Conservation (phyloP, 2,888 invertebrate species). For the Celastrina argiolus region DNA sequence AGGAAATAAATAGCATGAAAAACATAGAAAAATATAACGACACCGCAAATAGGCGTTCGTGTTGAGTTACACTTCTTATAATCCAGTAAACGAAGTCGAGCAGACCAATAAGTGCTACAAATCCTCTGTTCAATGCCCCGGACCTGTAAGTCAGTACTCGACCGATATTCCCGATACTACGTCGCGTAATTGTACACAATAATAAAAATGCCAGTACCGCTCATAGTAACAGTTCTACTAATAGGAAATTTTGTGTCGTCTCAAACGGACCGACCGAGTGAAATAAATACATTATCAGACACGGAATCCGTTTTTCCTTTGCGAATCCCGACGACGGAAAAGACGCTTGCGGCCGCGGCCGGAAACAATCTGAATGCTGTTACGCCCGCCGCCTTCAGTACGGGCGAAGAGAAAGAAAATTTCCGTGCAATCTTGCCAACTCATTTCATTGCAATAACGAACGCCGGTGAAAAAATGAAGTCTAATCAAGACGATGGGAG, state of each 20-base stretch:
- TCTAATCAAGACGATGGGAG: conserved; percentile 44
- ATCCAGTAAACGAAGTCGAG: conserved; percentile 66
- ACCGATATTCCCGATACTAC: conserved; percentile 43
- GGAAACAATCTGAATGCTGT: conserved; percentile 69
- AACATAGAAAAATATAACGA: neutral
- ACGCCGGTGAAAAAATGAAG: conserved; percentile 46
- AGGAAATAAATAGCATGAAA: neutral
- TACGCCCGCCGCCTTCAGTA: conserved; percentile 40
- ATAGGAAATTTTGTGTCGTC: conserved; percentile 48
- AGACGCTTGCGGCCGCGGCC: conserved; percentile 52
- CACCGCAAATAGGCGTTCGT: conserved; percentile 27
- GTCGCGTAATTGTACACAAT: conserved; percentile 35
- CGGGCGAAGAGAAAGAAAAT: conserved; percentile 51
- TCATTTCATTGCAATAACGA: conserved; percentile 49
- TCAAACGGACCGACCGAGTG: conserved; percentile 44
- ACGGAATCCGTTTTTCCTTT: conserved; percentile 48
- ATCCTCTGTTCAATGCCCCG: conserved; percentile 60
- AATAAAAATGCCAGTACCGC: conserved; percentile 46
- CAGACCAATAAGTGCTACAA: conserved; percentile 76
- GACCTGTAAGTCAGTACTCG: conserved; percentile 48
- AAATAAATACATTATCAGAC: conserved; percentile 46
- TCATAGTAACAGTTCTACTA: conserved; percentile 48
- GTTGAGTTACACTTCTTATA: conserved; percentile 45
- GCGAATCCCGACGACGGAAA: conserved; percentile 62
- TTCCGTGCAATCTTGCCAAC: conserved; percentile 62